phyloP scores from a whole-genome alignment of 2,888 invertebrate genomes.

The Scaptomyza reducta region DNA sequence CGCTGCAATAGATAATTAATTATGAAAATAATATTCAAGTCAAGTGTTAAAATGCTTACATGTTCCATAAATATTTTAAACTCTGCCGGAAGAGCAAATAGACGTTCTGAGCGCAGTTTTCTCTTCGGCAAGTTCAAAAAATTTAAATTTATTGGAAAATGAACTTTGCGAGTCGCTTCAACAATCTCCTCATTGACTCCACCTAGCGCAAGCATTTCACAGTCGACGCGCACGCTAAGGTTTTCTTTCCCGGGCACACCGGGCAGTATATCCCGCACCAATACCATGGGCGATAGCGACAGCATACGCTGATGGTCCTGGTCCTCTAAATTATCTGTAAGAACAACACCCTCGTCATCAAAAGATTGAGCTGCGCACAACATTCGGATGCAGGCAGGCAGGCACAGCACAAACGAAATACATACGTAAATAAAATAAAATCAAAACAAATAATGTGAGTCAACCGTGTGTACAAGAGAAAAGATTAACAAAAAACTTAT shows the following conservation, averaged over 20 bases:
- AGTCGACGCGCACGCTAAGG: slow-evolving; percentile 72
- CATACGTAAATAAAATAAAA: slow-evolving; percentile 57
- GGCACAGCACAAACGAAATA: slow-evolving; percentile 49
- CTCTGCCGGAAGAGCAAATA: slow-evolving; percentile 54
- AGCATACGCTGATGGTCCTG: slow-evolving; percentile 73
- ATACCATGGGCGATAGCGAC: slow-evolving; percentile 75
- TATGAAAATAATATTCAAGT: background rate
- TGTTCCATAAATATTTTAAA: slow-evolving; percentile 70
- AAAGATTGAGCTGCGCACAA: slow-evolving; percentile 61
- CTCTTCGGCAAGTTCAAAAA: slow-evolving; percentile 38
- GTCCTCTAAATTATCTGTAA: slow-evolving; percentile 81
- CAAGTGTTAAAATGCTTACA: slow-evolving; percentile 60
- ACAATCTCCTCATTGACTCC: slow-evolving; percentile 45
- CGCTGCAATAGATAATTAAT: slow-evolving; percentile 36
- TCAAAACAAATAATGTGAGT: slow-evolving; percentile 54
- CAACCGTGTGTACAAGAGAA: slow-evolving; percentile 36
- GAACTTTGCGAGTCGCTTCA: slow-evolving; percentile 30
- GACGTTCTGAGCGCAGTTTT: slow-evolving; percentile 21
- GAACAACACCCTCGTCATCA: slow-evolving; percentile 82
- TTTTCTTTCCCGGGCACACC: slow-evolving; percentile 67
- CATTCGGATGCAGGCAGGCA: slow-evolving; percentile 32
- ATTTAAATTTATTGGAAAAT: slow-evolving; percentile 39
- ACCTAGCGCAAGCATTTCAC: slow-evolving; percentile 58
- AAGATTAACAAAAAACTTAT: slow-evolving; percentile 67
- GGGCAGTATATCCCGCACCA: slow-evolving; percentile 73